Percentiles rank a stretch among this genome's conserved stretches.
Evolutionary conservation across 2,888 invertebrate species (phyloP).

Genomic region (Acrobasis repandana): DNA sequence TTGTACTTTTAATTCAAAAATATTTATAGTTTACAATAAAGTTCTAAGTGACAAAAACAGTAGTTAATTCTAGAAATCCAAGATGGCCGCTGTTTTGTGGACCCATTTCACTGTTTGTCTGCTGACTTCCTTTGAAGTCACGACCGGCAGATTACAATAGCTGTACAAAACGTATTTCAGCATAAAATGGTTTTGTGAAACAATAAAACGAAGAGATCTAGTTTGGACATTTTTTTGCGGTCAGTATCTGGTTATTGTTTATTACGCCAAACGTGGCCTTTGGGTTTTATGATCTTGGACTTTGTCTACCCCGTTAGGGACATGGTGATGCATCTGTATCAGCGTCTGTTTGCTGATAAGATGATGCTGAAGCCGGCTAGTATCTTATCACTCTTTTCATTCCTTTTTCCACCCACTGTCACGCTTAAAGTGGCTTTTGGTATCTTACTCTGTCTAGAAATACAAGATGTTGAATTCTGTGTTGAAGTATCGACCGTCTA

Average conservation of each 20-base stretch:
- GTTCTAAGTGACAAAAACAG: not conserved
- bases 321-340: no score
- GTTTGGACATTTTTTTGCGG: not conserved
- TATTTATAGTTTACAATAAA: not conserved
- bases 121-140: constrained; percentile 12
- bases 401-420: no score
- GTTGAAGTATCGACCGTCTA: no score
- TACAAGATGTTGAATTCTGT: no score
- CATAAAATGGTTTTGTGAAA: not conserved
- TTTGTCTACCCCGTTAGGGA: no score
- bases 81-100: constrained; percentile 6
- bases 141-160: constrained; percentile 14
- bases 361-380: no score
- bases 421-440: no score
- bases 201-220: not conserved
- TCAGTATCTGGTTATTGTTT: not conserved
- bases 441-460: no score
- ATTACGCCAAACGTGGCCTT: no score
- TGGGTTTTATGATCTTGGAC: not conserved
- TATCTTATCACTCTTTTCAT: no score
- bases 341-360: no score
- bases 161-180: not conserved
- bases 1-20: no score
- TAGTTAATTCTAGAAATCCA: constrained; percentile 3
- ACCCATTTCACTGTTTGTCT: constrained; percentile 12